Evolutionary conservation across 1,140 invertebrate genomes (phyloP).

Genomic region (Meloidogyne floridensis): DNA sequence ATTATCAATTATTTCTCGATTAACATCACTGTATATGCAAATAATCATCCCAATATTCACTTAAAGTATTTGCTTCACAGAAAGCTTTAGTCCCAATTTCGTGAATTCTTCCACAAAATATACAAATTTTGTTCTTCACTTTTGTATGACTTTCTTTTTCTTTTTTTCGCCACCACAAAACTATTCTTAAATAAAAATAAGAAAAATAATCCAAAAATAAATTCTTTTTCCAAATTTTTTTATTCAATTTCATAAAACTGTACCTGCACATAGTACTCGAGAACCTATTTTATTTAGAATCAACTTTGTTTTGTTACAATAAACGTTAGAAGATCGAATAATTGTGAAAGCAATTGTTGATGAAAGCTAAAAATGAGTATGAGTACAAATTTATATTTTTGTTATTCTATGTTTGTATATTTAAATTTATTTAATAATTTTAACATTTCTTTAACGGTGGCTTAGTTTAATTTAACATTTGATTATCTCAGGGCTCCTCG

Average conservation of each 20-base stretch:
- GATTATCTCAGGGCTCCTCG: no score
- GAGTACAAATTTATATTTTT: no score
- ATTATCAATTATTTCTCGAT: no score
- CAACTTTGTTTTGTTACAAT: neutral
- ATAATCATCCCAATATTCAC: slow-evolving; percentile 24
- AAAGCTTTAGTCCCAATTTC: neutral
- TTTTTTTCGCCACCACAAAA: neutral
- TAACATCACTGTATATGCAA: slow-evolving; percentile 22
- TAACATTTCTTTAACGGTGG: no score
- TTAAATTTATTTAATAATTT: neutral
- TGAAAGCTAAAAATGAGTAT: neutral
- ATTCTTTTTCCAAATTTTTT: no score
- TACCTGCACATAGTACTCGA: neutral
- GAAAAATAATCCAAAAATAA: neutral
- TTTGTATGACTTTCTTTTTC: neutral
- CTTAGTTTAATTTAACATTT: no score
- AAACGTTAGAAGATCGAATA: neutral
- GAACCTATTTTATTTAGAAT: neutral
- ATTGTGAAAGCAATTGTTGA: neutral
- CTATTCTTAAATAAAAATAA: neutral
- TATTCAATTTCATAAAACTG: neutral
- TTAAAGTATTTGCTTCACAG: neutral
- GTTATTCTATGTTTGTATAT: no score
- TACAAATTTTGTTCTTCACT: neutral
- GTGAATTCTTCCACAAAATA: neutral